These are phyloP conservation scores for Potorous gilbertii DNA, from an alignment of 2,797 vertebrate genomes.

Conservation along the genomic window DNA sequence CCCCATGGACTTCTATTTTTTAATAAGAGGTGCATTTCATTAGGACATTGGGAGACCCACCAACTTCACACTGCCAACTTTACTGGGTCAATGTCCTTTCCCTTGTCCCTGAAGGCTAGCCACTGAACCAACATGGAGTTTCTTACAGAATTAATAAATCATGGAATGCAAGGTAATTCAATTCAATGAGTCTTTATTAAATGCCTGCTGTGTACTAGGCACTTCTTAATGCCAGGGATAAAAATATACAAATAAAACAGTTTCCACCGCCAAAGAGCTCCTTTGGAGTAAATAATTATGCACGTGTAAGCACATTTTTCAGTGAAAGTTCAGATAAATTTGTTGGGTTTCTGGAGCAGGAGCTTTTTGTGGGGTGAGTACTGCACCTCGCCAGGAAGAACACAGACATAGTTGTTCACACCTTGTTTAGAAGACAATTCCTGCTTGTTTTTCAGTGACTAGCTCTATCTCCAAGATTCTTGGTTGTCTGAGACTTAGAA, in stretches of 20 bases:
- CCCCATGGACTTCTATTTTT: constrained; percentile 24
- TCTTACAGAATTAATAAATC: not conserved
- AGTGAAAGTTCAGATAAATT: not conserved
- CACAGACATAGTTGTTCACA: not conserved
- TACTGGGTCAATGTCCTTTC: not conserved
- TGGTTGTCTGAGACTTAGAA: not conserved
- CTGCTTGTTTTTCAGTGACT: not conserved
- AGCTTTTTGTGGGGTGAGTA: not conserved
- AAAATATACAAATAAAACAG: not conserved
- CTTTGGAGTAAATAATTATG: not conserved
- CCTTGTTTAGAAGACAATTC: not conserved
- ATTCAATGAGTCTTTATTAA: not conserved
- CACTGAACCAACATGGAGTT: not conserved
- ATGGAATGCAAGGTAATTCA: not conserved
- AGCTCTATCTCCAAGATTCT: not conserved
- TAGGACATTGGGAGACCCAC: not conserved
- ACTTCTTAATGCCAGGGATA: not conserved
- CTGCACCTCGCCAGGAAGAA: not conserved
- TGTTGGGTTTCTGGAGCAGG: not conserved
- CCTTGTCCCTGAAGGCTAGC: not conserved
- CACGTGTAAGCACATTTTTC: not conserved
- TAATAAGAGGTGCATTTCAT: not conserved
- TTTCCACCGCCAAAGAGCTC: not conserved
- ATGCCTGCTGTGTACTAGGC: not conserved
- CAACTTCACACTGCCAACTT: no score